A percentile compares a stretch with the other conserved stretches of the same genome.
Conservation (phyloP, 2,797 vertebrate species). For the Sardinella longiceps region DNA sequence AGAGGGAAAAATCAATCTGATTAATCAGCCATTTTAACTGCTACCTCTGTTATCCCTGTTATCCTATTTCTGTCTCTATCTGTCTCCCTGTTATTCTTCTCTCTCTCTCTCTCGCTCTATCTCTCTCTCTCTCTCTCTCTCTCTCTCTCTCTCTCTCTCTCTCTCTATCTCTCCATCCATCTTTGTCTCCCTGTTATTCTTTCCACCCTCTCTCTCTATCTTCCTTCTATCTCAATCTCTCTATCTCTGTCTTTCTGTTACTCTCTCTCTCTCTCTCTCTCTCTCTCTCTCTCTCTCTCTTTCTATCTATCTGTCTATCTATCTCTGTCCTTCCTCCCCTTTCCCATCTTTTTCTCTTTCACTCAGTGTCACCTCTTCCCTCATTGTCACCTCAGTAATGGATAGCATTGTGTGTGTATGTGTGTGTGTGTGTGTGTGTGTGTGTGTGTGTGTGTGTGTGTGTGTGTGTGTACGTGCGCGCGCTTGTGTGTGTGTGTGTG, state of each 20-base stretch:
- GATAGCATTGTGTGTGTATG: constrained; percentile 32
- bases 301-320: background rate
- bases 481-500: too few species aligned
- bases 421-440: too few species aligned
- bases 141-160: background rate
- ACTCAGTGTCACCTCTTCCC: background rate
- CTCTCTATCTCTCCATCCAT: background rate
- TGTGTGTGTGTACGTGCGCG: too few species aligned
- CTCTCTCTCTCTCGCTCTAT: background rate
- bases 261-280: background rate
- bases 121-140: background rate
- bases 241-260: background rate
- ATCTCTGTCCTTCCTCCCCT: constrained; percentile 17
- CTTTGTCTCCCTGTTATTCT: background rate
- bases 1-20: background rate
- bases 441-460: background rate
- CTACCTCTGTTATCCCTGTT: background rate
- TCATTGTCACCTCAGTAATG: constrained; percentile 1
- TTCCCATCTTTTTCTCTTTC: constrained; percentile 32
- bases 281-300: background rate
- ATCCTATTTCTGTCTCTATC: background rate
- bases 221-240: too few species aligned
- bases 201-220: background rate
- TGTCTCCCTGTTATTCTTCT: background rate
- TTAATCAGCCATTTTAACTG: constrained; percentile 6